Base-by-base conservation (phyloP, 2,888 invertebrate genomes). In the Matsumyia berberina region DNA sequence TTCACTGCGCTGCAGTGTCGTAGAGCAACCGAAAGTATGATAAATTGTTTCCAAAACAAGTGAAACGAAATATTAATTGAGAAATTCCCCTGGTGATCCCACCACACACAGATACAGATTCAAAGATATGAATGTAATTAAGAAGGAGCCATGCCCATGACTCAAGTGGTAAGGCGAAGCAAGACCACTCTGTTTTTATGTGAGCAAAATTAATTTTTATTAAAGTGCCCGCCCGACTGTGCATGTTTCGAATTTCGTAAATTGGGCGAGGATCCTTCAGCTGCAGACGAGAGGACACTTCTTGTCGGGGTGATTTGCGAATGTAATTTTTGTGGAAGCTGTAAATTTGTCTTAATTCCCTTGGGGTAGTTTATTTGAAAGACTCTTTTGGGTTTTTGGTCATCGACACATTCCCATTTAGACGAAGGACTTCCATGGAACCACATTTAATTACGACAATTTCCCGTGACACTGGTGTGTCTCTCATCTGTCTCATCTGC, bases 61-160 rank as follows among this genome's bases (percentile, higher is more conserved):
- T 67, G 53, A 74, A 67, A 69, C 67, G 58, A 73, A 73, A 81
- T 81, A 81, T 69, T 81, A 74, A 81, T 74, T 81, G 80, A 74
- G 73, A 73, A 73, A 33, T 73, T 69, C 60, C 15, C 15, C n/a
- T n/a, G 24, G 24, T 24, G 24, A 29, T 31, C 31, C 29, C 9
- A 9, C 8, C 49, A 33, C 29, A 15, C 7, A 12, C 24, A n/a
- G 46, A 72, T 72, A 39, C 51, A 37, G 57, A 66, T 37, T 46
- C 35, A 35, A 29, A 57, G 57, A 66, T 66, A 57, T 58, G 49
- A 81, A 57, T 70, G 62, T 76, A 81, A 81, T 81, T 70, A 69
- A 49, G 19, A 51, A 51, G 44, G 51, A 69, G 44, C 70, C 64
- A 42, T 73, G 60, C 49, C 60, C 51, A 51, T 37, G 53, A 35